These are phyloP conservation scores for Panthera leo DNA, from an alignment of 2,113 vertebrate genomes.

Conservation along the genomic window DNA sequence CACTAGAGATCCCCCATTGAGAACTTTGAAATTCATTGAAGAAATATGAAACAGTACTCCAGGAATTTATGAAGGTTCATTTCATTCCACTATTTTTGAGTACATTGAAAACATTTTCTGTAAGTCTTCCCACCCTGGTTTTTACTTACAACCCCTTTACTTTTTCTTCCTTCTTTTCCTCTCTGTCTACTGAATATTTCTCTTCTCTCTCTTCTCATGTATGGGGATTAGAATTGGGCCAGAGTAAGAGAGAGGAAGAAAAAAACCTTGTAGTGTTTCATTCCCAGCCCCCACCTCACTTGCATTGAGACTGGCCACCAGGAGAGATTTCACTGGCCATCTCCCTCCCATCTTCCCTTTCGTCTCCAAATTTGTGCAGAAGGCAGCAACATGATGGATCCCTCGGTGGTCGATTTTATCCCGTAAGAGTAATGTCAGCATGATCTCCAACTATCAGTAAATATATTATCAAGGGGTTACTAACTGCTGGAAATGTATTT, in stretches of 20 bases:
- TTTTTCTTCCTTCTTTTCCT: neutral
- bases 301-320: neutral
- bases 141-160: neutral
- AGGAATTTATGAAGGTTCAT: neutral
- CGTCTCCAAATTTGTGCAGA: neutral
- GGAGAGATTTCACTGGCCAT: neutral
- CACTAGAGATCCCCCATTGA: neutral
- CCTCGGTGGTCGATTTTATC: neutral
- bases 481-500: neutral
- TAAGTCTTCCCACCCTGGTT: neutral
- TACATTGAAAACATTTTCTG: neutral
- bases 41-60: neutral
- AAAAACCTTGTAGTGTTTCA: neutral
- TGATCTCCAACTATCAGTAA: neutral
- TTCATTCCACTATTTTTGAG: neutral
- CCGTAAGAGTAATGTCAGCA: slow-evolving; percentile 4
- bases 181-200: neutral
- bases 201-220: neutral
- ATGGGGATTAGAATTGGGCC: neutral
- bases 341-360: neutral
- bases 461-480: neutral
- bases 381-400: neutral
- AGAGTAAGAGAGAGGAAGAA: neutral
- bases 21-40: neutral
- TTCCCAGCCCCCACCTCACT: rapidly evolving